Base-by-base conservation (phyloP, 2,113 vertebrate species). In the Sorex araneus region DNA sequence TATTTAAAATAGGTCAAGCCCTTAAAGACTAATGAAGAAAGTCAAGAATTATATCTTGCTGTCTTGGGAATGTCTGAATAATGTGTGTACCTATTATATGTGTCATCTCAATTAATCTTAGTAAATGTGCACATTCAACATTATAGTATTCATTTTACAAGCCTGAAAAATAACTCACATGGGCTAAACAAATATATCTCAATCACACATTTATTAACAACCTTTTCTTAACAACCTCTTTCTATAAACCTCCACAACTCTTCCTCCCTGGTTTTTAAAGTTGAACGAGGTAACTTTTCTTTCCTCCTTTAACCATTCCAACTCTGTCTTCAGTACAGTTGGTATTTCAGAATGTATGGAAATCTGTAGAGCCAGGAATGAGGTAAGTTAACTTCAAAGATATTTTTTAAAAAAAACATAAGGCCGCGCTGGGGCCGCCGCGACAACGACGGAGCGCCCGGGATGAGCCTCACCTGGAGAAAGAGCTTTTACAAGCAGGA, bases 401-500 rank as follows among this genome's bases (percentile, higher is more conserved):
- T 16, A 79, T 23, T 4, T 12, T n/a, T n/a, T n/a, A n/a, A n/a
- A n/a, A n/a, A n/a, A n/a, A n/a, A n/a, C n/a, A n/a, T n/a, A n/a
- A n/a, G n/a, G 21, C 85, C 30, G 93, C 87, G 67, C 97, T 95
- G 96, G 95, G 89, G 96, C n/a, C n/a, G n/a, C 95, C 83, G 70
- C 94, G 76, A 92, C 94, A 60, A 93, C 94, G 66, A 94, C 91
- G 64, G 95, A 25, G 84, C 7, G 94, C 94, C 95, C 95, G 97
- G 96, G 83, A 99, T 99, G 99, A 99, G 98, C 97, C 91, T 98
- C 94, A 36, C 89, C 80, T 97, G 96, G 97, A 98, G 94, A 93
- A 97, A 95, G 75, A 97, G 97, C 64, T 99, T 99, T 96, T 97
- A 96, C 97, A 98, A 98, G 79, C 98, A 99, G 95, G 99, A 99